phyloP scores from a whole-genome alignment of 2,797 vertebrate species.

The Emydoidea blandingii region DNA sequence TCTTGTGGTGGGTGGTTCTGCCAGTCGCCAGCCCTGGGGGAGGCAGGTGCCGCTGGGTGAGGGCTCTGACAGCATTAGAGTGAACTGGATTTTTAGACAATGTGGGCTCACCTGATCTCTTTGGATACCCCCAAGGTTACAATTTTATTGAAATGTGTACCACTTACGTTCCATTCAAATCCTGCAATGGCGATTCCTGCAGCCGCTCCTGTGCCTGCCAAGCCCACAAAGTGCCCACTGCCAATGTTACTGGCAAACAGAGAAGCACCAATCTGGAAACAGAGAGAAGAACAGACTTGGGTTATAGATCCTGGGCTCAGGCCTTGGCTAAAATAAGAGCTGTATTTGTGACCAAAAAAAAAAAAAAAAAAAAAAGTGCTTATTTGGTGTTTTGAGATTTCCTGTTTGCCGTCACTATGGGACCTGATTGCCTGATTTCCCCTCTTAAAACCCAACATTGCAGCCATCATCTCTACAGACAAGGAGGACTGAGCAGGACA shows the following conservation, averaged over 20 bases:
- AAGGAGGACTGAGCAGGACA: neutral
- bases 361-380: neutral
- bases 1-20: neutral
- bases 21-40: neutral
- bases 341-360: neutral
- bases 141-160: neutral
- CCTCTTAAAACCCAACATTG: neutral
- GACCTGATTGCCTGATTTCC: neutral
- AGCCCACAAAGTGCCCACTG: constrained; percentile 94
- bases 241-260: constrained; percentile 98
- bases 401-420: neutral
- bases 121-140: neutral
- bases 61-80: neutral
- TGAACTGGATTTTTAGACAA: neutral
- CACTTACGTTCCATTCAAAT: constrained; percentile 96
- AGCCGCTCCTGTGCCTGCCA: constrained; percentile 91
- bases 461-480: neutral
- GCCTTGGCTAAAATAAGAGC: neutral
- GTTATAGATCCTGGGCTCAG: neutral
- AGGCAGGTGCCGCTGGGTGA: neutral
- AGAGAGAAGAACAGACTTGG: constrained; percentile 12
- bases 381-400: neutral
- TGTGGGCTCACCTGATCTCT: neutral
- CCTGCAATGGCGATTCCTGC: constrained; percentile 91
- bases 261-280: constrained; percentile 92